phyloP scores from a whole-genome alignment of 2,113 vertebrate genomes.

The Lepus europaeus region DNA sequence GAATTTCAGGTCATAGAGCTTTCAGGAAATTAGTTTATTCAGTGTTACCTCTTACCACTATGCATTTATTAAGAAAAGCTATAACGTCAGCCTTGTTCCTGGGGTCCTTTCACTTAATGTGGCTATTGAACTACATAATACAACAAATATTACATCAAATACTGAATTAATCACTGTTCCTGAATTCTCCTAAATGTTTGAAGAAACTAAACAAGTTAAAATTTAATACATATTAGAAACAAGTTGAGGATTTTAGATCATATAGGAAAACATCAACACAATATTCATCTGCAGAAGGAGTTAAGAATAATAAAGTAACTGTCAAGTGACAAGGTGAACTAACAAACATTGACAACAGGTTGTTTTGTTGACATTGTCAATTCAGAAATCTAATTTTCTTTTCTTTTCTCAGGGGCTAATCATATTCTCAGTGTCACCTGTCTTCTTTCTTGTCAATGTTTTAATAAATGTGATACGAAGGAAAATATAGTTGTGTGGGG shows the following conservation, averaged over 20 bases:
- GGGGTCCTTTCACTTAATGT: neutral
- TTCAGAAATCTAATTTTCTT: neutral
- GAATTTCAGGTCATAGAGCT: neutral
- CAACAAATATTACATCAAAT: neutral
- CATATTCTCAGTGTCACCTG: neutral
- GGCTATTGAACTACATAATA: neutral
- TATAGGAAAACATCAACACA: neutral
- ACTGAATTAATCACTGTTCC: neutral
- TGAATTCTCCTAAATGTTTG: neutral
- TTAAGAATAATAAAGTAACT: neutral
- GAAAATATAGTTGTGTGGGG: neutral
- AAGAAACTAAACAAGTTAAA: neutral
- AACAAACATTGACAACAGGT: neutral
- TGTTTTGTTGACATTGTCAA: neutral
- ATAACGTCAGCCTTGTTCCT: neutral
- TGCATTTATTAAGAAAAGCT: neutral
- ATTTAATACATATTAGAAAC: neutral
- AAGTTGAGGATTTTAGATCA: neutral
- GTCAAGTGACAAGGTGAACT: neutral
- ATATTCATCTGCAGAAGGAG: neutral
- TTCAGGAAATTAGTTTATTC: neutral
- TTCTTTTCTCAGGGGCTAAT: neutral
- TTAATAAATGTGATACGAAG: neutral
- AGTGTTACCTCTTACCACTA: neutral
- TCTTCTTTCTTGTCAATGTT: neutral